phyloP scores from a whole-genome alignment of 2,797 vertebrate genomes.

The Enteromius mattozi region DNA sequence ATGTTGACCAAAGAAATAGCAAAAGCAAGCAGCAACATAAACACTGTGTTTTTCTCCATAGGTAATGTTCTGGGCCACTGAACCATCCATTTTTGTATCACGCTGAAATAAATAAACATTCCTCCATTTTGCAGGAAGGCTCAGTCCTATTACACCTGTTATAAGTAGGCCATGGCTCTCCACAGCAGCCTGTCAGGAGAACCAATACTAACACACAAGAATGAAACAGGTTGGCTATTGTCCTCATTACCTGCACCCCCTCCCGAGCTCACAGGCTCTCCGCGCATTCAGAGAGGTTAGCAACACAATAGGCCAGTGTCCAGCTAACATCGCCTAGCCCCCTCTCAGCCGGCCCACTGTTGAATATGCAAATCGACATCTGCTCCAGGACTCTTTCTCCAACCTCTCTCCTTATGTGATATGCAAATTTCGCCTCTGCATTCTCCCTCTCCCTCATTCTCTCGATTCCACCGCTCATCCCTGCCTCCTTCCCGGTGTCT shows the following conservation, averaged over 20 bases:
- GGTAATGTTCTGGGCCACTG: constrained; percentile 26
- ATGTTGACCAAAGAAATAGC: constrained; percentile 8
- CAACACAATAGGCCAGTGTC: constrained; percentile 50
- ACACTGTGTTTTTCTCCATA: constrained; percentile 18
- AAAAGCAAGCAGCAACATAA: constrained; percentile 1
- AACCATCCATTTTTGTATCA: constrained; percentile 35
- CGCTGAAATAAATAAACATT: constrained; percentile 39
- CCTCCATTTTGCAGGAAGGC: constrained; percentile 34
- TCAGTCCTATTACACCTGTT: constrained; percentile 52
- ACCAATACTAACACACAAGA: constrained; percentile 31
- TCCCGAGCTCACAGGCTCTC: constrained; percentile 8
- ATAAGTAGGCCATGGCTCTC: constrained; percentile 57
- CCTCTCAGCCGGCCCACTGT: constrained; percentile 67
- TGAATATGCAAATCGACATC: constrained; percentile 86
- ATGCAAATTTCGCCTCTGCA: constrained; percentile 76
- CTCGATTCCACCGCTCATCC: constrained; percentile 19
- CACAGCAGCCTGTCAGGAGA: constrained; percentile 34
- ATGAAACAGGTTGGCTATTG: constrained; percentile 48
- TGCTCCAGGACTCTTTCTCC: constrained; percentile 78
- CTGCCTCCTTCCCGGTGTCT: constrained; percentile 47
- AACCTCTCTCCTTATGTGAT: constrained; percentile 79
- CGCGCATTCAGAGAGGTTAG: constrained; percentile 53
- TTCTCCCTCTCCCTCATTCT: constrained; percentile 64
- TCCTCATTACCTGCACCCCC: constrained; percentile 58
- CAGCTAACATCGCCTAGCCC: constrained; percentile 51